Evolutionary conservation across 2,113 vertebrate genomes (phyloP), one percentile per base, ranked within the genome.

Genomic region (Sphyrna mokarran): DNA sequence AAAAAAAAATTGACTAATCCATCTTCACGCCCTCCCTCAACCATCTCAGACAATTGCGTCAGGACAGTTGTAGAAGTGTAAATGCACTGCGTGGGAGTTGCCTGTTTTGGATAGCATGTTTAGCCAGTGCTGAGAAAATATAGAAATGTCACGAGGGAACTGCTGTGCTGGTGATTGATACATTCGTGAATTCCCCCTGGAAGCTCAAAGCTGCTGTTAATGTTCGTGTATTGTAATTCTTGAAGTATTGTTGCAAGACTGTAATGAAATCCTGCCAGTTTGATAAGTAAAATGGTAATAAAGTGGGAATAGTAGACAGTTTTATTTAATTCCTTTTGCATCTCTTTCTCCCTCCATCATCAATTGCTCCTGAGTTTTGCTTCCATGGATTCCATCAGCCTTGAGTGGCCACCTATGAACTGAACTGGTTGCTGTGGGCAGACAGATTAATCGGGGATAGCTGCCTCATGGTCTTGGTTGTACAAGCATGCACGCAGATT

Each of bases 11-110:
- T 66, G 61, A 61, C 61, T 37, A 66, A 93, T 93, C 89, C n/a
- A 66, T 93, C 61, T 93, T 93, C 61, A 66, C 40, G 89, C 89
- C 63, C 89, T 93, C 16, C 61, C 89, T 93, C 61, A 66, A 66
- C 89, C n/a, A 33, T 93, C 61, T 66, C n/a, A 93, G 66, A 37
- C 61, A 37, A n/a, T 66, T 93, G 89, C 29, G 1, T 66, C 89
- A 89, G 86, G 86, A 48, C 37, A 20, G 80, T 40, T 40, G n/a
- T 40, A 37, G 18, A 40, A 83, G 5, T 83, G 37, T 83, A 18
- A 16, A 37, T 93, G 63, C 61, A 66, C 18, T 93, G 54, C 33
- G 3, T 22, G 61, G 89, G 89, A 93, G 20, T 93, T 93, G 61
- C 66, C 61, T 66, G 86, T 66, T 66, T 18, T 37, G 33, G 61